These are phyloP conservation scores for Oscheius onirici DNA, from an alignment of 2,888 invertebrate genomes.

Conservation along the genomic window DNA sequence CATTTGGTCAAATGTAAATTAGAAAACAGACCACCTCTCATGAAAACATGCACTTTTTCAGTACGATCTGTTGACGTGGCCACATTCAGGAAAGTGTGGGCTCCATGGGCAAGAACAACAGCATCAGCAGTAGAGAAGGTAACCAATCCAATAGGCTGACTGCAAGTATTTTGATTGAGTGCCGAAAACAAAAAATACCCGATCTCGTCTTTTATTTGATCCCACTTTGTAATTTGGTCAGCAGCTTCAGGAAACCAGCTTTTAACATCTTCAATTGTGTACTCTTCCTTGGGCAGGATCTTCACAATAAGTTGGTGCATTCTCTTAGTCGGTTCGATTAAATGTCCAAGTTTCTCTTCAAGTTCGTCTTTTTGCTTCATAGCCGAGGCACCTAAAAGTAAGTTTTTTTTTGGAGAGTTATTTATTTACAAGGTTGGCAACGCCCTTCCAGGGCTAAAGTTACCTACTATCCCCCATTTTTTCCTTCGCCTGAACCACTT, in stretches of 20 bases:
- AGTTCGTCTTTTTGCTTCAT: constrained; percentile 53
- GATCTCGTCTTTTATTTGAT: constrained; percentile 38
- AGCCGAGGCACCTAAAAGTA: constrained; percentile 32
- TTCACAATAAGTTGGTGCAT: constrained; percentile 49
- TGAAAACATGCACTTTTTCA: constrained; percentile 42
- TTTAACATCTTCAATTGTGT: constrained; percentile 41
- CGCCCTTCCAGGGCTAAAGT: too few species aligned
- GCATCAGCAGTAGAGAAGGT: constrained; percentile 50
- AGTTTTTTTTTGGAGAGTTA: neutral
- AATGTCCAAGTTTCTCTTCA: constrained; percentile 45
- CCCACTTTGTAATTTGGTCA: constrained; percentile 36
- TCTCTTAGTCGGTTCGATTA: constrained; percentile 44
- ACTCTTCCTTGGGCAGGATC: constrained; percentile 37
- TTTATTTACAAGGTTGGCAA: too few species aligned
- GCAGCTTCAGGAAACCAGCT: constrained; percentile 44
- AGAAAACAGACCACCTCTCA: constrained; percentile 44
- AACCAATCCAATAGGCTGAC: constrained; percentile 43
- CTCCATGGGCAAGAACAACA: constrained; percentile 45
- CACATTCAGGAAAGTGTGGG: constrained; percentile 37
- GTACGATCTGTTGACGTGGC: constrained; percentile 16
- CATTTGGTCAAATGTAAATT: neutral
- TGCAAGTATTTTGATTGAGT: constrained; percentile 14
- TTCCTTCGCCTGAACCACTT: too few species aligned
- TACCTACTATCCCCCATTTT: too few species aligned
- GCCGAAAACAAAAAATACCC: constrained; percentile 23